Conservation (phyloP, 2,888 invertebrate genomes). For the Onthophagus sagittarius region DNA sequence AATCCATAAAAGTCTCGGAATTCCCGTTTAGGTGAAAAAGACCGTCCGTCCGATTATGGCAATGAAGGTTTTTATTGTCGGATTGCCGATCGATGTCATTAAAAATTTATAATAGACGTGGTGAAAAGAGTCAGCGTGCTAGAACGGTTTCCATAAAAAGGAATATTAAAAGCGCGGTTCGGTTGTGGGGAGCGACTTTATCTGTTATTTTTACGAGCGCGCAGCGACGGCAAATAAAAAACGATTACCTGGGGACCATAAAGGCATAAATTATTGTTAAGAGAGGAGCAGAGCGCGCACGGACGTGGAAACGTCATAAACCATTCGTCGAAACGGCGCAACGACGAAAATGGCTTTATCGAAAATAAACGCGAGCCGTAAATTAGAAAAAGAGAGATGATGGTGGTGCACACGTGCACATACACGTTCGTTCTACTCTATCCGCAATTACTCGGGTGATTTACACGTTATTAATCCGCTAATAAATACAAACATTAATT, state of each 20-base stretch:
- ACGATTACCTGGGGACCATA: conserved; percentile 3
- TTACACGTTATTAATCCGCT: conserved; percentile 44
- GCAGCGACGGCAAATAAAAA: conserved; percentile 6
- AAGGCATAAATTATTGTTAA: conserved; percentile 9
- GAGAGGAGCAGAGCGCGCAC: background rate
- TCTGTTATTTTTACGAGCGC: conserved; percentile 8
- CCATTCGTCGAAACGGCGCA: conserved; percentile 9
- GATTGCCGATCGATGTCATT: background rate
- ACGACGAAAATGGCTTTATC: conserved; percentile 22
- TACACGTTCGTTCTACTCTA: conserved; percentile 1
- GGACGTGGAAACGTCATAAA: conserved; percentile 17
- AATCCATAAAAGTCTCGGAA: background rate
- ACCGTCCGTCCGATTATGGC: background rate
- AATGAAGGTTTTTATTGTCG: background rate
- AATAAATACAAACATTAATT: conserved; percentile 47
- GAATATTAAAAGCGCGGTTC: background rate
- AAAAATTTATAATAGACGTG: conserved; percentile 9
- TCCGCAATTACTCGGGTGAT: conserved; percentile 39
- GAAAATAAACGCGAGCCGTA: conserved; percentile 18
- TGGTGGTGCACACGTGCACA: background rate
- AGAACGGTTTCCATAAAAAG: conserved; percentile 10
- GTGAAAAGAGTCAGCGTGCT: background rate
- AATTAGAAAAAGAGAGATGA: background rate
- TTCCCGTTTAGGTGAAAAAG: background rate
- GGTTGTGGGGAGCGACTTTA: background rate